These are phyloP conservation scores for Carposina sasakii DNA, from an alignment of 1,140 invertebrate species.

Conservation along the genomic window DNA sequence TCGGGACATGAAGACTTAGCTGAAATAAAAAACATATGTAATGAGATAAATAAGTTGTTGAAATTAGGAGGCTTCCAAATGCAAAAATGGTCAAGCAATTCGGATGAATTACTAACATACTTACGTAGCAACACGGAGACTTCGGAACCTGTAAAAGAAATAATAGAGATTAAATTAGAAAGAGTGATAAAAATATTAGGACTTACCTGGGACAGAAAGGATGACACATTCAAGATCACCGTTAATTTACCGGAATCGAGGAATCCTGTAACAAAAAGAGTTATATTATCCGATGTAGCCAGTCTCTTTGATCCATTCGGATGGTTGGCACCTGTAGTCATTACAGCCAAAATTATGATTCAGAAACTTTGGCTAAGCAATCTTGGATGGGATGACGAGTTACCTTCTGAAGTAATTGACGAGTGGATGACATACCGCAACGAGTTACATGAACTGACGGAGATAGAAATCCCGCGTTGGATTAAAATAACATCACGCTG, in stretches of 20 bases:
- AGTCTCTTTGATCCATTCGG: constrained; percentile 41
- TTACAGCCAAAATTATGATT: constrained; percentile 40
- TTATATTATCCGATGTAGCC: constrained; percentile 28
- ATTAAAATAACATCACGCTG: not conserved
- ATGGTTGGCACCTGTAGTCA: constrained; percentile 31
- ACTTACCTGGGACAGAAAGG: constrained; percentile 1
- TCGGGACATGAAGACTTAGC: constrained; percentile 20
- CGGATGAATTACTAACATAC: not conserved
- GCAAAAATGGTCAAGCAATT: constrained; percentile 7
- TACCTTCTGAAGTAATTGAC: constrained; percentile 9
- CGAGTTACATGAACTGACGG: constrained; percentile 2
- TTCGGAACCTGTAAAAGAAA: not conserved
- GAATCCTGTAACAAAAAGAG: constrained; percentile 22
- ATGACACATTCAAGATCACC: not conserved
- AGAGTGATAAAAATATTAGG: not conserved
- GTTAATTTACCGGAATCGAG: not conserved
- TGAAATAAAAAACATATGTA: constrained; percentile 9
- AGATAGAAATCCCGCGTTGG: constrained; percentile 5
- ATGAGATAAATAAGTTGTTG: constrained; percentile 8
- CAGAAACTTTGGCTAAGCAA: constrained; percentile 33
- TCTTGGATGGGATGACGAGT: constrained; percentile 37
- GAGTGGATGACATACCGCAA: constrained; percentile 12
- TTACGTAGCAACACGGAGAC: not conserved
- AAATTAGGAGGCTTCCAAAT: constrained; percentile 8
- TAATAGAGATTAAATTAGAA: not conserved